Conservation (phyloP, 2,888 invertebrate genomes). For the Agriopis aurantiaria region DNA sequence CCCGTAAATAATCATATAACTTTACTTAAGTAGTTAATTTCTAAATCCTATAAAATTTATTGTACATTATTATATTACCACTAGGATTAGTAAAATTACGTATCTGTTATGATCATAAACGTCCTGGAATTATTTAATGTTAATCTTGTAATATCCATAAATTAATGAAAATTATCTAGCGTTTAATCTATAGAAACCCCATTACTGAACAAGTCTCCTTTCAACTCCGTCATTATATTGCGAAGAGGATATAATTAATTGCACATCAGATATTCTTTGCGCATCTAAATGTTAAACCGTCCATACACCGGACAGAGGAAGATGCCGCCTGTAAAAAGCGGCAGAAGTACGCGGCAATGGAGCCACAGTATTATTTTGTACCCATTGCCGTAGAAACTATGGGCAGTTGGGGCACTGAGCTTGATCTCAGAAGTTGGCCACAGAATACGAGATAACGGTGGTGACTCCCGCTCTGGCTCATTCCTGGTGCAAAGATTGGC, state of each 20-base stretch:
- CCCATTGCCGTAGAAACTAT: no score
- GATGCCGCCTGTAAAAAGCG: no score
- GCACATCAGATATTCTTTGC: not conserved
- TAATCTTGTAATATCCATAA: conserved; percentile 12
- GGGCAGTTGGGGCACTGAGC: no score
- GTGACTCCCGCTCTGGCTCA: no score
- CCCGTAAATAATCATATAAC: no score
- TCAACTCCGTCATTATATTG: conserved; percentile 13
- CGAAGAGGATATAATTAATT: not conserved
- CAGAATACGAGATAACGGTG: no score
- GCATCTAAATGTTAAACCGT: no score
- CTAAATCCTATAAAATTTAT: not conserved
- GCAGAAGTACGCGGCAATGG: no score
- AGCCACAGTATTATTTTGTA: no score
- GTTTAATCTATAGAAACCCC: conserved; percentile 12
- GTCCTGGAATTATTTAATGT: conserved; percentile 1
- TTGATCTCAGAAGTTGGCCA: no score
- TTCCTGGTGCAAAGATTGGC: no score
- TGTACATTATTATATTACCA: not conserved
- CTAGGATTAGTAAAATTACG: not conserved
- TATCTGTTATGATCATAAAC: conserved; percentile 9
- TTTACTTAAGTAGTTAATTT: not conserved
- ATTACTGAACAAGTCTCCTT: conserved; percentile 3
- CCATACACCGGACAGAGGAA: no score
- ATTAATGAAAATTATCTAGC: conserved; percentile 12